Conservation (phyloP, 2,113 vertebrate species). For the Apus apus region DNA sequence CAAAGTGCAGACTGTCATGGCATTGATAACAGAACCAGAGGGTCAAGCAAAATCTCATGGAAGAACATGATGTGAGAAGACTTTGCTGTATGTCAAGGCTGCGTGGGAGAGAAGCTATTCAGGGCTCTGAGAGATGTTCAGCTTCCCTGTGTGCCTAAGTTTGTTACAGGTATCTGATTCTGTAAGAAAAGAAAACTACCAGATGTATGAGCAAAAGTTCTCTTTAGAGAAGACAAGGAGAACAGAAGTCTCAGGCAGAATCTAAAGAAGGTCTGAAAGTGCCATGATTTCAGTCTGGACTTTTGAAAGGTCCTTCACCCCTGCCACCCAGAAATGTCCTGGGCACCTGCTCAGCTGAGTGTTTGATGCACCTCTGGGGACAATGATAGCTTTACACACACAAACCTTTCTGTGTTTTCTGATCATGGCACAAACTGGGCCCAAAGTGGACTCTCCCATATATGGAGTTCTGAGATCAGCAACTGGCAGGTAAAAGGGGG, state of each 20-base stretch:
- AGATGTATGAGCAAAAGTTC: neutral
- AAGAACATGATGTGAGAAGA: neutral
- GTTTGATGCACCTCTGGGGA: neutral
- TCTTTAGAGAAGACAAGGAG: neutral
- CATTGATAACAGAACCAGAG: neutral
- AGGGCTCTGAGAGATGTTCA: neutral
- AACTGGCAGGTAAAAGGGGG: neutral
- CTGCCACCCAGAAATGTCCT: neutral
- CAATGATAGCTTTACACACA: neutral
- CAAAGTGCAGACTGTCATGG: neutral
- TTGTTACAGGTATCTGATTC: neutral
- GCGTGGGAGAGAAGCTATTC: conserved; percentile 20
- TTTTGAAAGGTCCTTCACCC: neutral
- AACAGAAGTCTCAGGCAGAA: neutral
- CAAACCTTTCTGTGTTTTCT: neutral
- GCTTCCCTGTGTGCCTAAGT: neutral
- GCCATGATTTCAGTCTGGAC: neutral
- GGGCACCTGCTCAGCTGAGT: neutral
- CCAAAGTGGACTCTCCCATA: neutral
- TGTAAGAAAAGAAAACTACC: neutral
- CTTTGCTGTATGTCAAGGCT: neutral
- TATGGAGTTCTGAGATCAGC: neutral
- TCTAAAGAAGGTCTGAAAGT: neutral
- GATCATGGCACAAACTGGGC: neutral
- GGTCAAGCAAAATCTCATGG: neutral